Percentiles rank a stretch among this genome's conserved stretches.
These are phyloP conservation scores for Branchellion lobata DNA, from an alignment of 2,888 invertebrate genomes.

Conservation along the genomic window DNA sequence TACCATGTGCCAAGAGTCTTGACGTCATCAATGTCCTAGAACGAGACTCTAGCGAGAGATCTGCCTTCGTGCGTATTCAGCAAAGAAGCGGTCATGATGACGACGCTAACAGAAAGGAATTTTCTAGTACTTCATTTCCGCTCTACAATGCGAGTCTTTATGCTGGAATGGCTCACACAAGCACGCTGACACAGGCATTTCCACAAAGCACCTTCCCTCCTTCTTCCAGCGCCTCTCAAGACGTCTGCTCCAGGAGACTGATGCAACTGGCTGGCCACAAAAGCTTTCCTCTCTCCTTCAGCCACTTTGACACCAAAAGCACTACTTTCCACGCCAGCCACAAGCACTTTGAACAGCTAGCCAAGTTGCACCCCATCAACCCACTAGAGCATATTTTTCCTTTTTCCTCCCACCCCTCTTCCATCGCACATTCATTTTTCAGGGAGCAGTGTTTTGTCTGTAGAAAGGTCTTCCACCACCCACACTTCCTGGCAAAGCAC, in stretches of 20 bases:
- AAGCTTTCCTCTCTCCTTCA: background rate
- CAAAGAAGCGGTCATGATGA: background rate
- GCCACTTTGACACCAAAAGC: background rate
- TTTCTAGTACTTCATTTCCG: no score
- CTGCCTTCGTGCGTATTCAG: background rate
- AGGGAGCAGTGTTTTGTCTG: slow-evolving; percentile 7
- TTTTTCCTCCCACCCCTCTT: background rate
- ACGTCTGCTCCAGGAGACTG: slow-evolving; percentile 38
- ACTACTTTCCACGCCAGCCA: background rate
- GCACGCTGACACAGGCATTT: background rate
- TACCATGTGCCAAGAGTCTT: no score
- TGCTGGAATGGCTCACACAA: background rate
- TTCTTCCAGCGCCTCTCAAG: background rate
- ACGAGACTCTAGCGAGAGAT: background rate
- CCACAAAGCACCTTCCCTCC: background rate
- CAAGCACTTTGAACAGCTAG: background rate
- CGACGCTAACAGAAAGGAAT: no score
- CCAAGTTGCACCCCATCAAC: background rate
- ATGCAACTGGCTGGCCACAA: slow-evolving; percentile 30
- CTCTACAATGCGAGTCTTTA: background rate
- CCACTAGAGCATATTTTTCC: background rate
- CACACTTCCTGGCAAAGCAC: background rate
- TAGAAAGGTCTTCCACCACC: slow-evolving; percentile 9
- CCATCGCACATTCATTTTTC: background rate
- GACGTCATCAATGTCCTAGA: background rate